A percentile compares a stretch with the other conserved stretches of the same genome.
phyloP scores from a whole-genome alignment of 2,797 vertebrate genomes.

The Pagetopsis macropterus region DNA sequence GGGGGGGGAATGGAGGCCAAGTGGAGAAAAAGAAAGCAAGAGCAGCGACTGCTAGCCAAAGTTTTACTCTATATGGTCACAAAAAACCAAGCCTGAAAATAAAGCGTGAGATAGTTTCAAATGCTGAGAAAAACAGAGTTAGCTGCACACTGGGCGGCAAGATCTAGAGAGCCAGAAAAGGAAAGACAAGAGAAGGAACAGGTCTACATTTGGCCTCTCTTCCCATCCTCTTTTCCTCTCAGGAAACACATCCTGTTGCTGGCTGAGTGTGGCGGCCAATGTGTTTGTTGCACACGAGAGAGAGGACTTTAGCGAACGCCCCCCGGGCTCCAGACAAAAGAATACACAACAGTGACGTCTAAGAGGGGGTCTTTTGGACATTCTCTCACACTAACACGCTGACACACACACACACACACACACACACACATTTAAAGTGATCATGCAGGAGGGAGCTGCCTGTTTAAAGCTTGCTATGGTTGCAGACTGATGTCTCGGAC shows the following conservation, averaged over 20 bases:
- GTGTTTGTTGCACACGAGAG: slow-evolving; percentile 84
- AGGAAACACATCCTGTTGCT: slow-evolving; percentile 99
- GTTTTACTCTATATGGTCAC: slow-evolving; percentile 55
- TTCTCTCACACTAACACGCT: slow-evolving; percentile 59
- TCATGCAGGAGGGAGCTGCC: slow-evolving; percentile 46
- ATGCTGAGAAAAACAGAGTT: slow-evolving; percentile 23
- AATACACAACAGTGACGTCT: slow-evolving; percentile 76
- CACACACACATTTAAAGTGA: slow-evolving; percentile 46
- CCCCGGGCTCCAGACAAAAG: slow-evolving; percentile 79
- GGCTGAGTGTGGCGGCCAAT: slow-evolving; percentile 82
- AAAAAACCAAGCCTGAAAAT: slow-evolving; percentile 33
- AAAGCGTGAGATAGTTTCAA: slow-evolving; percentile 28
- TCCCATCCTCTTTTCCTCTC: slow-evolving; percentile 88
- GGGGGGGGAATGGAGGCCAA: slow-evolving; percentile 22
- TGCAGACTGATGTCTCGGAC: slow-evolving; percentile 48
- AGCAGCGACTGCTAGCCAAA: slow-evolving; percentile 33
- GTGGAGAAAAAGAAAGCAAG: slow-evolving; percentile 45
- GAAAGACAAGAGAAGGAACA: slow-evolving; percentile 77
- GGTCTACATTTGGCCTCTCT: slow-evolving; percentile 78
- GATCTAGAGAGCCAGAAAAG: slow-evolving; percentile 76
- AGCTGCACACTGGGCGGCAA: slow-evolving; percentile 47
- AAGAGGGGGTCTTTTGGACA: slow-evolving; percentile 62
- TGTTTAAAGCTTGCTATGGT: slow-evolving; percentile 44
- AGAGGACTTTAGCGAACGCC: slow-evolving; percentile 72
- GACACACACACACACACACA: slow-evolving; percentile 41